Conservation (phyloP, 2,888 invertebrate genomes). For the Liopterus haemorrhoidalis region DNA sequence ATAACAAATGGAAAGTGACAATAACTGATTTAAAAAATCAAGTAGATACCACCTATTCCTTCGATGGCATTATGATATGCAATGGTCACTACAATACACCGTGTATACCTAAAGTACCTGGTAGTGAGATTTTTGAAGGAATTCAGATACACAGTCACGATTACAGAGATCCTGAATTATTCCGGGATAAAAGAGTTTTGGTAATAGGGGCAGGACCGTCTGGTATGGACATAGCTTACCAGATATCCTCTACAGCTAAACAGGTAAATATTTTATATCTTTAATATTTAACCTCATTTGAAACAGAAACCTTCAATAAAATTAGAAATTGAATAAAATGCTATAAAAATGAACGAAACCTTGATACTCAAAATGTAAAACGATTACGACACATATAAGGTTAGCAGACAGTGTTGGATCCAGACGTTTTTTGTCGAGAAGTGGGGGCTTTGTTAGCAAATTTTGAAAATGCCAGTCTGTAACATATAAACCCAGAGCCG, state of each 20-base stretch:
- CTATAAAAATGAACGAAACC: no score
- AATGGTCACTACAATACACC: conserved; percentile 52
- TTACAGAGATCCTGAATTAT: conserved; percentile 41
- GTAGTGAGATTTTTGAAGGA: conserved; percentile 43
- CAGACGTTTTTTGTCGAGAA: no score
- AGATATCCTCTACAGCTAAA: conserved; percentile 25
- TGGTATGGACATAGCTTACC: conserved; percentile 35
- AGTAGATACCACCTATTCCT: conserved; percentile 35
- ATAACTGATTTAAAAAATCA: conserved; percentile 39
- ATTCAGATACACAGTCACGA: conserved; percentile 44
- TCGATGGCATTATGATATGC: conserved; percentile 45
- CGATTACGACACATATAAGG: no score
- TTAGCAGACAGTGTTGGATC: no score
- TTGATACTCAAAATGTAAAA: no score
- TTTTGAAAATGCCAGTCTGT: no score
- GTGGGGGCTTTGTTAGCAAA: no score
- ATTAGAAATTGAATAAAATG: no score
- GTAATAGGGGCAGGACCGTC: conserved; percentile 46
- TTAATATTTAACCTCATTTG: background rate
- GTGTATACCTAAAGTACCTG: conserved; percentile 45
- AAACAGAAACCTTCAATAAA: background rate
- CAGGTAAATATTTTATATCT: conserved; percentile 27
- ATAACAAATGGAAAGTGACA: conserved; percentile 39
- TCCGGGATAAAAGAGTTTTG: conserved; percentile 38
- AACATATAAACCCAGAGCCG: no score